Evolutionary conservation across 1,140 invertebrate genomes (phyloP), one percentile per base, ranked within the genome.

Genomic region (Sycophila sp.): DNA sequence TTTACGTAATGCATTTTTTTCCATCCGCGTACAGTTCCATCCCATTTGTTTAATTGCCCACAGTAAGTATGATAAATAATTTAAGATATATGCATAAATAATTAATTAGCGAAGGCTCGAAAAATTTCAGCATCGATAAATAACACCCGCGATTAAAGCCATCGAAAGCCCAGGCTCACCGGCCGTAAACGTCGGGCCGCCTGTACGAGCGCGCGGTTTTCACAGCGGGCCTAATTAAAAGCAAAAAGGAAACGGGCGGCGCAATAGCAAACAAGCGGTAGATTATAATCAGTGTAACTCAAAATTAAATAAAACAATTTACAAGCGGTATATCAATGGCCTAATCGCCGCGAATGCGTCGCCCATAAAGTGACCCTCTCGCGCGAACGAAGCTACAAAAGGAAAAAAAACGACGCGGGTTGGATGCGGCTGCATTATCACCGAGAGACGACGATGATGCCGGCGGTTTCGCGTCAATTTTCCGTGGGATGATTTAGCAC

Each of bases 391-490:
- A 22, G 42, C 42, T 30, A 8, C 2, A 4, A 13, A 67, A 67
- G 34, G 58, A 67, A 45, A 1, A 1, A 2, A 58, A 67, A 67
- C 58, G 38, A 38, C 49, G 22, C 19, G 28, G n/a, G 34, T 67
- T 47, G 58, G 58, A 34, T 19, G 2, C 60, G 26, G 40, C 36
- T 17, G 51, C 38, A 30, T 15, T 28, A 45, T 62, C n/a, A 24
- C 15, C 15, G n/a, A n/a, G n/a, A n/a, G n/a, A n/a, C n/a, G n/a
- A n/a, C n/a, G n/a, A n/a, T n/a, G n/a, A n/a, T n/a, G n/a, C n/a
- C n/a, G n/a, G 53, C 66, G 36, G 62, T 62, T 69, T 69, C 40
- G 34, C 66, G 47, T 62, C 56, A 51, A 69, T 69, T 69, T 60
- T 42, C 56, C 60, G n/a, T 10, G 2, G n/a, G 24, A 53, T 60